Base-by-base conservation (phyloP, 1,140 invertebrate species). In the Atta texana region DNA sequence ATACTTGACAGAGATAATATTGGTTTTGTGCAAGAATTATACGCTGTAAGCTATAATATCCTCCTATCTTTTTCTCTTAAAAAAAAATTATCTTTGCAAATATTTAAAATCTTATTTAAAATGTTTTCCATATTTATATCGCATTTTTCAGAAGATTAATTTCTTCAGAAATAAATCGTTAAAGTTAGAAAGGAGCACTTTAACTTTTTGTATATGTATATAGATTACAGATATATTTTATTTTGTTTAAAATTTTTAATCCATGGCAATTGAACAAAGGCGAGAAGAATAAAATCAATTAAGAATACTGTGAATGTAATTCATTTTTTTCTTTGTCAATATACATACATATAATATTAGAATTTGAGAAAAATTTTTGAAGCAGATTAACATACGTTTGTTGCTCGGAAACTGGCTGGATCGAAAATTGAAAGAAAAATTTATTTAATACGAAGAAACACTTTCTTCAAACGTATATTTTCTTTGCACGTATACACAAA, bases 381-480 rank as follows among this genome's bases (percentile, higher is more conserved):
- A 69, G 12, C 16, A 49, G 3, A 0, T 6, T 21, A 24, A 69
- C 14, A 14, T 6, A 10, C 2, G 39, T 16, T 28, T 2, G 21
- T 51, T 16, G 5, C 66, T 69, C 4, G 18, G 14, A 55, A 66
- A 51, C 24, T 3, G 21, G 1, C 68, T 31, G 10, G 21, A 21
- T 18, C 2, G 49, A 34, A n/a, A 44, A 49, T 21, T 4, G 6
- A 4, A 31, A 12, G 21, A 18, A 18, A 31, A 28, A 81, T 81
- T 81, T 81, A 71, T 59, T 39, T 49, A 71, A 71, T 5, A 57
- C 8, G 3, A 21, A 28, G 34, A 28, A 8, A 55, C 28, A 51
- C 21, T 71, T 77, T 12, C 66, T 69, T 69, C 39, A 51, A 44
- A 44, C 10, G 39, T 44, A 44, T 44, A 44, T 8, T 69, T 69